Evolutionary conservation across 2,113 vertebrate genomes (phyloP), one percentile per base, ranked within the genome.

Genomic region (Lepisosteus osseus): DNA sequence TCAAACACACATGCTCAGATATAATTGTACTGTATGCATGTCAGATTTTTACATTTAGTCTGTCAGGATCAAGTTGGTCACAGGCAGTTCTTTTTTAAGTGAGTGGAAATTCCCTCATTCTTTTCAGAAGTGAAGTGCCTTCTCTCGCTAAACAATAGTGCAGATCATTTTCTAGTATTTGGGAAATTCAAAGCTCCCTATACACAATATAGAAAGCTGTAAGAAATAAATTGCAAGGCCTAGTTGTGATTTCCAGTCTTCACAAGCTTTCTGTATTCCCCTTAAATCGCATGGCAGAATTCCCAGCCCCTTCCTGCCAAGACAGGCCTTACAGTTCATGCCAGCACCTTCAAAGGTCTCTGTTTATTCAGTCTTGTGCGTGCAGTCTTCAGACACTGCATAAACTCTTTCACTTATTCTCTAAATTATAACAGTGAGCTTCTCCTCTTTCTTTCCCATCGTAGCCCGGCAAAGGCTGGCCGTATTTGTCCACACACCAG

Each of bases 401-500:
- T 42, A 3, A 15, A 29, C 8, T 77, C 7, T 17, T 83, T 85
- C 93, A 98, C 80, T 95, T 94, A 88, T 87, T 95, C 78, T 95
- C 92, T 70, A 89, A 75, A 80, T 90, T 88, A 78, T 94, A 95
- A 83, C 95, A 94, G 69, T 93, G 94, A 76, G 90, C 80, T 14
- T 94, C 94, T 47, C 90, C 95, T 78, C 85, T 90, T 64, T 92
- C 94, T 76, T 92, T 94, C 61, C 86, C 82, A 15, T 94, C 85
- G 7, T 94, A 93, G 6, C 93, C 92, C 0, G 94, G 95, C 74
- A 98, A 85, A 0, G 93, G 91, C 80, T 96, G 94, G 43, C 97
- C 97, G 0, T 97, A 98, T 83, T 95, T 97, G 85, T 99, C 96
- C 87, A 98, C 97, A 0, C 95, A 97, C 97, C 96, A 98, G 88